Conservation (phyloP, 2,888 invertebrate species). For the Drosophila aldrichi region DNA sequence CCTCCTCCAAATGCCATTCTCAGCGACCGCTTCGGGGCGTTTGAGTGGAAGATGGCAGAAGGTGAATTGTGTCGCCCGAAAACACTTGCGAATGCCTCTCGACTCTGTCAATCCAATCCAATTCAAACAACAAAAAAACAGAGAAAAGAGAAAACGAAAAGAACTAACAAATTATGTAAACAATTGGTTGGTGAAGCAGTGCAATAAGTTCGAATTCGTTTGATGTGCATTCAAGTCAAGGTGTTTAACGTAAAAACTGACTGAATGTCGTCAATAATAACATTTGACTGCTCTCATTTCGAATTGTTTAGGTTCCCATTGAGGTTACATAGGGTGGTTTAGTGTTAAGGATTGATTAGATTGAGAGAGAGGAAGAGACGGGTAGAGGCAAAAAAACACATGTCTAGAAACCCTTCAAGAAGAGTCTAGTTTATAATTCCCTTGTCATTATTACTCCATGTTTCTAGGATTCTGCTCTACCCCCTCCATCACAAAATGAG, state of each 20-base stretch:
- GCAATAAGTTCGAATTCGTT: conserved; percentile 17
- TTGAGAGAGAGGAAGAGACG: neutral
- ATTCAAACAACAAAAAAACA: conserved; percentile 13
- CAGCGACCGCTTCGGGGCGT: conserved; percentile 22
- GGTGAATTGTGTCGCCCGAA: conserved; percentile 70
- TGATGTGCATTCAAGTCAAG: neutral
- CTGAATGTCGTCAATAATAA: conserved; percentile 9
- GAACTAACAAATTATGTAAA: conserved; percentile 49
- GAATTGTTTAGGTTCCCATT: neutral
- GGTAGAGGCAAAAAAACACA: neutral
- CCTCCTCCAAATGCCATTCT: conserved; percentile 60
- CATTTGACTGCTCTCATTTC: neutral
- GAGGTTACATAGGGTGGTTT: neutral
- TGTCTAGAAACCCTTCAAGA: neutral
- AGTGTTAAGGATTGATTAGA: neutral
- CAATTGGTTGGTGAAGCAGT: conserved; percentile 42
- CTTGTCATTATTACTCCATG: neutral
- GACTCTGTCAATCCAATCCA: conserved; percentile 75
- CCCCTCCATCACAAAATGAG: neutral
- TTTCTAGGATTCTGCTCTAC: neutral
- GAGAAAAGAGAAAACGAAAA: conserved; percentile 15
- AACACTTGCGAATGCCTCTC: conserved; percentile 70
- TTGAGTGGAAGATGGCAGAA: conserved; percentile 31
- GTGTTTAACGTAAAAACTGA: neutral
- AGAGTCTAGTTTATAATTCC: neutral